Evolutionary conservation across 2,888 invertebrate species (phyloP).

Genomic region (Scaptomyza polygonia): DNA sequence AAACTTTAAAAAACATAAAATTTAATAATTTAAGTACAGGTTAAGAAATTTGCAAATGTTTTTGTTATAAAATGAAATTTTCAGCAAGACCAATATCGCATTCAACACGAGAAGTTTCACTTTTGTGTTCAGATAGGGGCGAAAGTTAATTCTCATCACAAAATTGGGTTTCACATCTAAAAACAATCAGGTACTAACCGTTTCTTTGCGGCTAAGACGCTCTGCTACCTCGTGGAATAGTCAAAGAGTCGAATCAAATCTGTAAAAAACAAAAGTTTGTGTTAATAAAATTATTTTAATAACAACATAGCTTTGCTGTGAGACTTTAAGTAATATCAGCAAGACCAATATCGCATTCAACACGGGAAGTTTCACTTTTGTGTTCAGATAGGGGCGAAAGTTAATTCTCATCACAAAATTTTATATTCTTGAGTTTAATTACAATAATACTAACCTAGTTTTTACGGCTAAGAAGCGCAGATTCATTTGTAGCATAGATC

Average conservation of each 20-base stretch:
- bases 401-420: constrained; percentile 50
- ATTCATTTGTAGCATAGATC: not conserved
- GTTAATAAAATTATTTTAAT: not conserved
- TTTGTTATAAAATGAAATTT: not conserved
- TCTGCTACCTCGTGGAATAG: not conserved
- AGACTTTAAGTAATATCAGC: constrained; percentile 46
- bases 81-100: constrained; percentile 81
- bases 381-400: constrained; percentile 80
- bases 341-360: constrained; percentile 79
- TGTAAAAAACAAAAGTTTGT: not conserved
- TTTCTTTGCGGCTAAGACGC: not conserved
- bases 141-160: constrained; percentile 63
- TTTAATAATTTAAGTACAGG: not conserved
- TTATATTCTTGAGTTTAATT: not conserved
- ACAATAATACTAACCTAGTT: not conserved
- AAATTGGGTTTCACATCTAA: not conserved
- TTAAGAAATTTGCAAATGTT: not conserved
- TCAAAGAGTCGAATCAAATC: not conserved
- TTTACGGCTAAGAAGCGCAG: not conserved
- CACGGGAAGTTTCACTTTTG: constrained; percentile 66
- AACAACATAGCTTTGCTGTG: no score
- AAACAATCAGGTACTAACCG: not conserved
- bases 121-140: constrained; percentile 77
- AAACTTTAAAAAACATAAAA: constrained; percentile 6
- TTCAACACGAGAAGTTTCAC: constrained; percentile 76